Percentiles rank a stretch among this genome's conserved stretches.
Conservation (phyloP, 2,797 vertebrate species). For the Lepus oiostolus region DNA sequence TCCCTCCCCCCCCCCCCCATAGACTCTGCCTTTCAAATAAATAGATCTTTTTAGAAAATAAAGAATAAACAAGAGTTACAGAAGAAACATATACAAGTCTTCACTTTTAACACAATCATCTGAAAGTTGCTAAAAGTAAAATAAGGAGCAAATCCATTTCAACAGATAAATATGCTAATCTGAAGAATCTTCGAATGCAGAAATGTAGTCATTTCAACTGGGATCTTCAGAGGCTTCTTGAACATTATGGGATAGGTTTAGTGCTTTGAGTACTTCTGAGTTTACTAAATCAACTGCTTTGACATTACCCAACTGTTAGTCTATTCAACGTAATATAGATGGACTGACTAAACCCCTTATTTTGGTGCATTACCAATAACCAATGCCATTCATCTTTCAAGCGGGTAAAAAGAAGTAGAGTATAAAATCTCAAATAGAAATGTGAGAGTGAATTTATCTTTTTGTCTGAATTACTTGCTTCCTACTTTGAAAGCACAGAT, state of each 20-base stretch:
- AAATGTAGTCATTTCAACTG: conserved; percentile 34
- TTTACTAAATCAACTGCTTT: conserved; percentile 14
- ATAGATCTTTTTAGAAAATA: too few species aligned
- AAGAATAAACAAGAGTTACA: background rate
- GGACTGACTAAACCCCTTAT: background rate
- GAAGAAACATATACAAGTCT: background rate
- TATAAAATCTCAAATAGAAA: conserved; percentile 39
- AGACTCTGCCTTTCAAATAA: too few species aligned
- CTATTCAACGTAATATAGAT: background rate
- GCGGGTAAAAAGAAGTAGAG: background rate
- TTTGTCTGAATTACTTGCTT: background rate
- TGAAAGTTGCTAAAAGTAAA: conserved; percentile 7
- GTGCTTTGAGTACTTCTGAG: background rate
- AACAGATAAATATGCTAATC: background rate
- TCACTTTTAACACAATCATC: conserved; percentile 15
- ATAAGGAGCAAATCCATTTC: background rate
- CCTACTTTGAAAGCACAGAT: conserved; percentile 15
- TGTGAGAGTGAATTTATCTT: background rate
- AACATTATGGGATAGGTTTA: conserved; percentile 22
- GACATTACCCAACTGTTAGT: background rate
- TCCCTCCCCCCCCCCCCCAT: too few species aligned
- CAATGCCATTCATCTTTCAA: conserved; percentile 14
- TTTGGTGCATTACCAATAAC: background rate
- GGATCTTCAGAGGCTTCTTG: background rate
- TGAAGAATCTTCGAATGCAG: background rate